Conservation (phyloP, 2,888 invertebrate species). For the Girardia tigrina region DNA sequence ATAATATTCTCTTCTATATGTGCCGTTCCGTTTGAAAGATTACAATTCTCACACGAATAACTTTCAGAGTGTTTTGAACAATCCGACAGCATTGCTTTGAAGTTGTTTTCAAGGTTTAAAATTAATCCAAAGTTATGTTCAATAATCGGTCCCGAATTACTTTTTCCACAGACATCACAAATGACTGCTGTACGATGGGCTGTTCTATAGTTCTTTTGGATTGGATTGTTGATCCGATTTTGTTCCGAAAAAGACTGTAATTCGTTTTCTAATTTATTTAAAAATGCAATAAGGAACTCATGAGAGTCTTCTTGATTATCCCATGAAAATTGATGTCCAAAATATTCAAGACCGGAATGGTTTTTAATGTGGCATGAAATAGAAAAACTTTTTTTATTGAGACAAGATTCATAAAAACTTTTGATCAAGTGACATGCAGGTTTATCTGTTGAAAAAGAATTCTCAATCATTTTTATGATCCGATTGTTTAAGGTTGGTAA, state of each 20-base stretch:
- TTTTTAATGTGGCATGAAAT: neutral
- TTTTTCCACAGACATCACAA: neutral
- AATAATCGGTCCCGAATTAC: neutral
- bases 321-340: neutral
- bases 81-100: neutral
- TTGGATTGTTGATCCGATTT: neutral
- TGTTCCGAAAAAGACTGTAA: neutral
- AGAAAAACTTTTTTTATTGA: neutral
- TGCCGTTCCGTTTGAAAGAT: neutral
- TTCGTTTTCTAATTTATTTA: neutral
- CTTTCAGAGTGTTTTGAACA: neutral
- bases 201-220: neutral
- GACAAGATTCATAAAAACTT: neutral
- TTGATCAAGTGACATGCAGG: neutral
- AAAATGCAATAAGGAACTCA: neutral
- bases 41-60: neutral
- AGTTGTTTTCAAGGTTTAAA: neutral
- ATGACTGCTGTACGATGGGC: neutral
- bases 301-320: neutral
- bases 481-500: neutral
- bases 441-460: neutral
- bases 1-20: neutral
- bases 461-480: neutral
- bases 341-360: neutral
- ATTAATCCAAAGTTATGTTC: neutral